Conservation (phyloP, 2,797 vertebrate genomes). For the Pangasius larnaudii region DNA sequence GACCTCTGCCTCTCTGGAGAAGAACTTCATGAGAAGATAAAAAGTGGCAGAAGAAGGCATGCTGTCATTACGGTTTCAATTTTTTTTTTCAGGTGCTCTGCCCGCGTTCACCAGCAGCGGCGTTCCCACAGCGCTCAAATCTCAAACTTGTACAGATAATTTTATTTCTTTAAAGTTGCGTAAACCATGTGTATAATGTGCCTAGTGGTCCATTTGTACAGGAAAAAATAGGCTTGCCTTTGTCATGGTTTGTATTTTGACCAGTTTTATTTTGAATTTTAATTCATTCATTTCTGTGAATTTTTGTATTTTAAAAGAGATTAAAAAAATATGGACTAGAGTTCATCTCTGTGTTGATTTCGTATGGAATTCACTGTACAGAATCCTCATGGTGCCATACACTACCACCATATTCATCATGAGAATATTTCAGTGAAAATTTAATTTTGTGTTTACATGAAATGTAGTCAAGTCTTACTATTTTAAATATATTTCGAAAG, state of each 20-base stretch:
- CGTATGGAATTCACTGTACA: neutral
- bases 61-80: neutral
- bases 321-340: neutral
- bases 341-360: neutral
- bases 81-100: neutral
- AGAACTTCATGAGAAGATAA: conserved; percentile 87
- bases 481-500: neutral
- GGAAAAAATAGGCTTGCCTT: neutral
- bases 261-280: neutral
- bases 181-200: neutral
- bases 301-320: neutral
- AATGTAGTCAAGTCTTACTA: neutral
- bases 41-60: neutral
- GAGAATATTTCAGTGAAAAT: no score
- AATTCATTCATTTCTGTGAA: neutral
- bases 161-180: neutral
- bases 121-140: neutral
- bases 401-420: neutral
- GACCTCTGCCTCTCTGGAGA: conserved; percentile 86
- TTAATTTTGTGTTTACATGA: neutral
- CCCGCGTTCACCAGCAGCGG: neutral
- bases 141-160: neutral
- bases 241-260: neutral
- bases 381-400: neutral
- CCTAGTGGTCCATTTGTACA: conserved; percentile 5